Conservation (phyloP, 2,113 vertebrate species). For the Megaceryle maxima region DNA sequence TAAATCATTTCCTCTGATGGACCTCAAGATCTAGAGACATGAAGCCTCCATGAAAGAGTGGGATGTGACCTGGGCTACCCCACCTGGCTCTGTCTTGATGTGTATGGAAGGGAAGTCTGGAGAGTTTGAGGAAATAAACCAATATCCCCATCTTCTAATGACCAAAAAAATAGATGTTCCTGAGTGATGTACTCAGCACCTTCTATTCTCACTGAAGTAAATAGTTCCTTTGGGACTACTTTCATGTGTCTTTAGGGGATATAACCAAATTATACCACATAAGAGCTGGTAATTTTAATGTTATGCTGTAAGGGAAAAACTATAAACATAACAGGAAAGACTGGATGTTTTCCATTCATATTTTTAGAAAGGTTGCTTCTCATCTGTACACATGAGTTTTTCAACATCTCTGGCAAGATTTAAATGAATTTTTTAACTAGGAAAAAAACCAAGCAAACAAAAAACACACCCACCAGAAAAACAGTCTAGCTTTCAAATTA, state of each 20-base stretch:
- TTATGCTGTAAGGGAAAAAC: constrained; percentile 11
- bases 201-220: constrained; percentile 10
- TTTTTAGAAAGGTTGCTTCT: constrained; percentile 59
- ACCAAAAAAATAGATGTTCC: not conserved
- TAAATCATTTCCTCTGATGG: not conserved
- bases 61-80: not conserved
- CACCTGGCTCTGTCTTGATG: not conserved
- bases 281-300: constrained; percentile 51
- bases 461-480: not conserved
- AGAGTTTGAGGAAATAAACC: not conserved
- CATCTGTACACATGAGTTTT: constrained; percentile 39
- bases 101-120: not conserved
- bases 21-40: not conserved
- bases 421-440: constrained; percentile 45
- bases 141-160: not conserved
- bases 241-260: constrained; percentile 55
- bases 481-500: constrained; percentile 38
- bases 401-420: constrained; percentile 15
- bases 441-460: not conserved
- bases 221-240: constrained; percentile 17
- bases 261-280: constrained; percentile 57
- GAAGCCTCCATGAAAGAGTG: not conserved
- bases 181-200: constrained; percentile 11
- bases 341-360: constrained; percentile 57
- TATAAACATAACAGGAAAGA: constrained; percentile 66